Conservation (phyloP, 2,113 vertebrate genomes). For the Microtus ochrogaster region DNA sequence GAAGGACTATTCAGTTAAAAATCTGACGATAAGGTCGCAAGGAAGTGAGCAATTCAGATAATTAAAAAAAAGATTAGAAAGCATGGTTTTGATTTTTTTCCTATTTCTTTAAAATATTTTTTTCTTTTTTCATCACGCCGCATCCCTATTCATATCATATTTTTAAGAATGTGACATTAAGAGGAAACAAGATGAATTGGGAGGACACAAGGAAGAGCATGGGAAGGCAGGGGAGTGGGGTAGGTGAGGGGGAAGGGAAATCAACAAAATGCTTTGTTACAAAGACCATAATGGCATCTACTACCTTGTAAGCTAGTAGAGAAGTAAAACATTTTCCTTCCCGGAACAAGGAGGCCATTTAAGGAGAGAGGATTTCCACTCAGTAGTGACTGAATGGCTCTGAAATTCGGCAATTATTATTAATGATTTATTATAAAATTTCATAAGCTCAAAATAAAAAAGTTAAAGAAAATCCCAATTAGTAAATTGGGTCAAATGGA, state of each 20-base stretch:
- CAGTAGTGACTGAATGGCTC: neutral
- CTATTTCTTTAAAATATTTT: neutral
- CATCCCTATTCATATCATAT: neutral
- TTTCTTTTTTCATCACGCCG: neutral
- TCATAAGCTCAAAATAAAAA: neutral
- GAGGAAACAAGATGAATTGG: neutral
- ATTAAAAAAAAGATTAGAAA: neutral
- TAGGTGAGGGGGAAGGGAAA: neutral
- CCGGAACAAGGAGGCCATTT: neutral
- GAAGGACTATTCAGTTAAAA: neutral
- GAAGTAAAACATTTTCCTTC: neutral
- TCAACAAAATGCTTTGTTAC: neutral
- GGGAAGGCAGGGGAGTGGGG: no score
- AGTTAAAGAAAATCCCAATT: neutral
- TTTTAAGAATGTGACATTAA: neutral
- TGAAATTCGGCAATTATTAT: neutral
- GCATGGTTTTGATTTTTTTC: neutral
- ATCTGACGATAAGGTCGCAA: neutral
- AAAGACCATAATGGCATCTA: neutral
- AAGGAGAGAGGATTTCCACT: neutral
- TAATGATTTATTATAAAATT: neutral
- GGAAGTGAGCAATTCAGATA: neutral
- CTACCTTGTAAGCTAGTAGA: neutral
- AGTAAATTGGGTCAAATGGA: neutral
- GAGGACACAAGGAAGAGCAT: neutral